Conservation (phyloP, 2,113 vertebrate species). For the Donacobius atricapilla region DNA sequence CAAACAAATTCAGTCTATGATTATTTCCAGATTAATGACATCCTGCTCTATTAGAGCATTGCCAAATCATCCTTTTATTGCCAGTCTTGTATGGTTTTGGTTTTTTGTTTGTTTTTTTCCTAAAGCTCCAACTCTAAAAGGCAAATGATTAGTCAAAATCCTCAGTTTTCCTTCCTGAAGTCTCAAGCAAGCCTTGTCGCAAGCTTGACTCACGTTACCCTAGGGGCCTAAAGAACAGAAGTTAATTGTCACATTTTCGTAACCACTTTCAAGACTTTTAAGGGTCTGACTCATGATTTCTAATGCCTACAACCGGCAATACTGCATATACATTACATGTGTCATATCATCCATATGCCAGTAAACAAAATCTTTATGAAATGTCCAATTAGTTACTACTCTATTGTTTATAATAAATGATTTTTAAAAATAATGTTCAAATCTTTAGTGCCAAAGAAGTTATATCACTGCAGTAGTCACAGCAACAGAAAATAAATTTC, state of each 20-base stretch:
- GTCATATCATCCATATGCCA: conserved; percentile 53
- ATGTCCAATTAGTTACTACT: neutral
- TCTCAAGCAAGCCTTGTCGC: neutral
- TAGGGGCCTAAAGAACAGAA: conserved; percentile 4
- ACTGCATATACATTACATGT: conserved; percentile 28
- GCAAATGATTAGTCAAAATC: neutral
- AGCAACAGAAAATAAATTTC: conserved; percentile 11
- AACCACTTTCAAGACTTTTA: conserved; percentile 33
- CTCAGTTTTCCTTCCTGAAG: neutral
- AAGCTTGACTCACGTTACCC: conserved; percentile 18
- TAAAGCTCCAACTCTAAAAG: neutral
- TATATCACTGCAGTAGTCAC: neutral
- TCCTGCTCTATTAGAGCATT: conserved; percentile 9
- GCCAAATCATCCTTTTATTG: conserved; percentile 38
- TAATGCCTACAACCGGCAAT: conserved; percentile 34
- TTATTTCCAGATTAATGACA: conserved; percentile 57
- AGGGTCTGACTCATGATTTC: conserved; percentile 54
- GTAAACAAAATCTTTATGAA: conserved; percentile 14
- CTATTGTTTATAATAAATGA: neutral
- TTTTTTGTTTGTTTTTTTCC: neutral
- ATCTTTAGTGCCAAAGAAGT: neutral
- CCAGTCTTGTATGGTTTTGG: neutral
- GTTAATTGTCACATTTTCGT: conserved; percentile 35
- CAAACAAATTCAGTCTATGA: conserved; percentile 27
- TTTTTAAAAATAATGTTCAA: neutral